These are phyloP conservation scores for Ostrea denselamellosa DNA, from an alignment of 1,140 invertebrate genomes.

Conservation along the genomic window DNA sequence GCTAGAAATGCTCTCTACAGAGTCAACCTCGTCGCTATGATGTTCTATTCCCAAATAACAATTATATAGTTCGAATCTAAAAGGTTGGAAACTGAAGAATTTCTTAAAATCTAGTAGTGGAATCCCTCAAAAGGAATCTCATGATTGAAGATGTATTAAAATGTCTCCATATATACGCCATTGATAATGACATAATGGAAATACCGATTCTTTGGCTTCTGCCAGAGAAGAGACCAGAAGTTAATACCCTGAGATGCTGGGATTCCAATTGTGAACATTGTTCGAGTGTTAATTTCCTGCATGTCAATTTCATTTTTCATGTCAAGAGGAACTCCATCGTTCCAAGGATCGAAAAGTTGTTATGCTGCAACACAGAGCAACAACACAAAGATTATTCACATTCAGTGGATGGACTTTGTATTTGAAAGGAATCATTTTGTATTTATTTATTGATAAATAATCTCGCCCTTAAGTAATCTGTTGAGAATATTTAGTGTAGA, in stretches of 20 bases:
- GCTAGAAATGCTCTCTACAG: neutral
- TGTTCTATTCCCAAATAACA: neutral
- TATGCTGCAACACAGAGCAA: neutral
- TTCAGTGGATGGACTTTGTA: neutral
- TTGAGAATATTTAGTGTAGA: neutral
- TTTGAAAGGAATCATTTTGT: neutral
- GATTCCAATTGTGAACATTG: slow-evolving; percentile 8
- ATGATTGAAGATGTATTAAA: neutral
- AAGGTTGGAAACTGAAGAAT: neutral
- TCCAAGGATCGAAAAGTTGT: neutral
- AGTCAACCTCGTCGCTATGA: neutral
- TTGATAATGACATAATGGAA: neutral
- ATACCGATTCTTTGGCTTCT: neutral
- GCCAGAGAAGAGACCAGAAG: neutral
- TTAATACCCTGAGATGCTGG: neutral
- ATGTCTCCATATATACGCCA: neutral
- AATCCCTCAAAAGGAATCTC: neutral
- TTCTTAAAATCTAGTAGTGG: neutral
- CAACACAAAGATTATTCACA: neutral
- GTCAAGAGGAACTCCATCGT: slow-evolving; percentile 20
- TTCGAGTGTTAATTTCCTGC: slow-evolving; percentile 27
- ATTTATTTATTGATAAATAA: neutral
- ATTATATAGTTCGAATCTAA: neutral
- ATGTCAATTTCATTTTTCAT: slow-evolving; percentile 40
- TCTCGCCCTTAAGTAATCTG: neutral